Percentiles rank a stretch among this genome's conserved stretches.
These are phyloP conservation scores for Heteromurus nitidus DNA, from an alignment of 2,888 invertebrate genomes.

Conservation along the genomic window DNA sequence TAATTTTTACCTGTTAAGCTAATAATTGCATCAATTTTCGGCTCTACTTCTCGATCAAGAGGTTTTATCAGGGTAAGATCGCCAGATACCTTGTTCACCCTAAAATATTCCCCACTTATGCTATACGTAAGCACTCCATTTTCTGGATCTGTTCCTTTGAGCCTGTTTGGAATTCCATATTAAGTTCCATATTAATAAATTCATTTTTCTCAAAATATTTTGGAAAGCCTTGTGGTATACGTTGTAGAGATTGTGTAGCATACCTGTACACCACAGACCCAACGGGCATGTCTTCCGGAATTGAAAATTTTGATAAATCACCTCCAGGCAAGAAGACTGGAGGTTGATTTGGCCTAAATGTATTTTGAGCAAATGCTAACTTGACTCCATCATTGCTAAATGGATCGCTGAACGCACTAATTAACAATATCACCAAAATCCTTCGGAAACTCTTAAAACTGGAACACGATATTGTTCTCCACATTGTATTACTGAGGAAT, in stretches of 20 bases:
- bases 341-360: constrained; percentile 79
- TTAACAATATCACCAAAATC: constrained; percentile 13
- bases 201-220: no score
- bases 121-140: constrained; percentile 84
- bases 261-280: constrained; percentile 85
- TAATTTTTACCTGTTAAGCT: constrained; percentile 82
- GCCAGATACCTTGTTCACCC: constrained; percentile 85
- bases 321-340: constrained; percentile 86
- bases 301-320: constrained; percentile 85
- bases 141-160: constrained; percentile 84
- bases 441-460: neutral
- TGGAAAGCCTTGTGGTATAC: no score
- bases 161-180: constrained; percentile 47
- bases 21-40: constrained; percentile 85
- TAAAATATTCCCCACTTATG: constrained; percentile 88
- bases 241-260: no score
- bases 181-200: no score
- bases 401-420: constrained; percentile 21
- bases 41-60: constrained; percentile 84
- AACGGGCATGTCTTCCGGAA: constrained; percentile 84
- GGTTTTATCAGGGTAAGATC: constrained; percentile 84
- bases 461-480: constrained; percentile 9
- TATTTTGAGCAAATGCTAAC: constrained; percentile 43
- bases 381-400: neutral
- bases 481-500: neutral